Base-by-base conservation (phyloP, 2,797 vertebrate genomes). In the Tenualosa ilisha region DNA sequence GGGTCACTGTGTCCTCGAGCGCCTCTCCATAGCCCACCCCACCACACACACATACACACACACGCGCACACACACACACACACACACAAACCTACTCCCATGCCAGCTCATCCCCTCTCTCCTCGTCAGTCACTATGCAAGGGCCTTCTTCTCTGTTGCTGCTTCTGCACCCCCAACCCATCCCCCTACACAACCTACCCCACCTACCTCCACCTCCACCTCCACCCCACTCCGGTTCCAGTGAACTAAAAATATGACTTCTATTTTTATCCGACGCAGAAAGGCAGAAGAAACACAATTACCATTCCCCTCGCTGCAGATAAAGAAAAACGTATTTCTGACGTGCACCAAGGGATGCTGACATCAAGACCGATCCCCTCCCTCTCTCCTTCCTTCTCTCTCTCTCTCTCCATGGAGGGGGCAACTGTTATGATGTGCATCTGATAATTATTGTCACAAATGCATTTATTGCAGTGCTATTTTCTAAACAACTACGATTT, bases 1-100 rank as follows among this genome's bases (percentile, higher is more conserved):
- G 84, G 82, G 82, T 87, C 87, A 43, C 56, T 79, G 61, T 68
- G 84, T 83, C 87, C 87, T 88, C 84, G 83, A 85, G 81, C 79
- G 79, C 50, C 87, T 86, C 72, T 84, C 53, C 87, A 54, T 65
- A 50, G 82, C 81, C 81, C 85, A 54, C 15, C 53, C 17, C 3
- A 24, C 40, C 63, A 37, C 68, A 40, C 31, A 43, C 31, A 17
- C 68, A 75, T 37, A 43, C 68, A 43, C 68, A 43, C 65, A 68
- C 9, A 68, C 65, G 37, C 65, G 37, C 24, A 68, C 11, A 68
- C 65, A 68, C 9, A 68, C 65, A 37, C 65, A 68, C 24, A 68
- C 11, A 68, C 65, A 68, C 61, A 65, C 61, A 65, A n/a, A 65
- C 65, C 40, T 26, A 72, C 68, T 40, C 31, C 68, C 13, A 11